These are phyloP conservation scores for Drosophila teissieri DNA, from an alignment of 1,140 invertebrate species.

Conservation along the genomic window DNA sequence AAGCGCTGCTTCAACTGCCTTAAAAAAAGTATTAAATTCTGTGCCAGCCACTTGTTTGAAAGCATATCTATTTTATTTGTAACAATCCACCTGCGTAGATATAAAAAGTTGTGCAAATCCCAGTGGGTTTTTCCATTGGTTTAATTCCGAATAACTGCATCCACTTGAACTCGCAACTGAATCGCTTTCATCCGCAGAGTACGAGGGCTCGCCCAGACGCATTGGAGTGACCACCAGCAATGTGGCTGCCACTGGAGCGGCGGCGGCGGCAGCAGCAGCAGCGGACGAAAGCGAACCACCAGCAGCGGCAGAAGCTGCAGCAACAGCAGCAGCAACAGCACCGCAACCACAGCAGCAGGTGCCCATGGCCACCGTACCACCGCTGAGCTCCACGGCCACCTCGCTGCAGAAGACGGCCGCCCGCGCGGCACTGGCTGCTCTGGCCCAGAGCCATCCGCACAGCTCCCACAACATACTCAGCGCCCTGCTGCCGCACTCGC, in stretches of 20 bases:
- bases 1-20: too few relatives aligned
- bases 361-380: conserved; percentile 84
- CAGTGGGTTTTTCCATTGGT: too few relatives aligned
- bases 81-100: neutral
- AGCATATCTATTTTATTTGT: neutral
- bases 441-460: conserved; percentile 46
- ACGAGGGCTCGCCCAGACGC: conserved; percentile 94
- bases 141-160: neutral
- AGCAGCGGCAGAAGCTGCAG: conserved; percentile 25
- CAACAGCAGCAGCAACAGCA: conserved; percentile 26
- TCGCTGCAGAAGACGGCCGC: conserved; percentile 63
- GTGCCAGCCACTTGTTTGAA: neutral
- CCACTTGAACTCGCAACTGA: neutral
- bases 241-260: conserved; percentile 27
- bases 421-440: conserved; percentile 52
- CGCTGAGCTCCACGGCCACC: conserved; percentile 39
- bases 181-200: conserved; percentile 86
- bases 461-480: conserved; percentile 13
- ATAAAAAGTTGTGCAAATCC: neutral
- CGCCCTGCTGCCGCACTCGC: conserved; percentile 6
- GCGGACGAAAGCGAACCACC: conserved; percentile 72
- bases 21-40: neutral
- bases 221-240: conserved; percentile 87
- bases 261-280: conserved; percentile 14
- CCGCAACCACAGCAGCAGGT: conserved; percentile 75